phyloP scores from a whole-genome alignment of 2,797 vertebrate species.

The Centropyge bicolor region DNA sequence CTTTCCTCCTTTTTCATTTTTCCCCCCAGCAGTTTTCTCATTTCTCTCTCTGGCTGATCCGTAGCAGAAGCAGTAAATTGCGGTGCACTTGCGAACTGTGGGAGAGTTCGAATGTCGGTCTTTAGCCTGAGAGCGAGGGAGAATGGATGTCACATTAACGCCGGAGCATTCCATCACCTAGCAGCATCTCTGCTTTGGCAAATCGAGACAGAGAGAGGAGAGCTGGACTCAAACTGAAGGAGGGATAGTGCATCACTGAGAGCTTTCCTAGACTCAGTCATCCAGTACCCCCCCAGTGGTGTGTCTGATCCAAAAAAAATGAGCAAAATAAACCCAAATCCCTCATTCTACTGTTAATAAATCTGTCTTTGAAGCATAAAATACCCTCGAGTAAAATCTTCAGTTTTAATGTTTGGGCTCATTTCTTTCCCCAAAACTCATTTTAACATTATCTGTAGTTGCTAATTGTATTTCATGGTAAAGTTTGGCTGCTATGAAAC shows the following conservation, averaged over 20 bases:
- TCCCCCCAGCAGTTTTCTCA: slow-evolving; percentile 27
- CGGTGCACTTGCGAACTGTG: slow-evolving; percentile 33
- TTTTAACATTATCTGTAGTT: slow-evolving; percentile 17
- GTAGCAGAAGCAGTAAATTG: slow-evolving; percentile 33
- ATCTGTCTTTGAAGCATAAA: slow-evolving; percentile 67
- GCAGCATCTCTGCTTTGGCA: slow-evolving; percentile 56
- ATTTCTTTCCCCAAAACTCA: slow-evolving; percentile 31
- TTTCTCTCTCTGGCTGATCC: slow-evolving; percentile 34
- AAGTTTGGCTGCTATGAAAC: neutral
- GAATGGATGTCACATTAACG: slow-evolving; percentile 52
- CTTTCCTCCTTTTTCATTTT: slow-evolving; percentile 41
- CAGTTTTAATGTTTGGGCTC: slow-evolving; percentile 40
- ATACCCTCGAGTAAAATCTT: slow-evolving; percentile 32
- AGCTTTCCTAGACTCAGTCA: slow-evolving; percentile 50
- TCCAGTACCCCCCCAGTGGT: slow-evolving; percentile 25
- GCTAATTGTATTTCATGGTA: slow-evolving; percentile 14
- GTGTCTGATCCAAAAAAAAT: slow-evolving; percentile 45
- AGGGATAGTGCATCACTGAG: slow-evolving; percentile 44
- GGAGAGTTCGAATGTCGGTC: slow-evolving; percentile 42
- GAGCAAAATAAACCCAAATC: slow-evolving; percentile 52
- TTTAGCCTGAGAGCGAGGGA: slow-evolving; percentile 23
- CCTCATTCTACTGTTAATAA: slow-evolving; percentile 62
- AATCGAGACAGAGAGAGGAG: slow-evolving; percentile 17
- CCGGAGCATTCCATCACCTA: slow-evolving; percentile 56
- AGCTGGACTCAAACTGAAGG: slow-evolving; percentile 42